phyloP scores from a whole-genome alignment of 2,113 vertebrate genomes.

The Tor tambroides region DNA sequence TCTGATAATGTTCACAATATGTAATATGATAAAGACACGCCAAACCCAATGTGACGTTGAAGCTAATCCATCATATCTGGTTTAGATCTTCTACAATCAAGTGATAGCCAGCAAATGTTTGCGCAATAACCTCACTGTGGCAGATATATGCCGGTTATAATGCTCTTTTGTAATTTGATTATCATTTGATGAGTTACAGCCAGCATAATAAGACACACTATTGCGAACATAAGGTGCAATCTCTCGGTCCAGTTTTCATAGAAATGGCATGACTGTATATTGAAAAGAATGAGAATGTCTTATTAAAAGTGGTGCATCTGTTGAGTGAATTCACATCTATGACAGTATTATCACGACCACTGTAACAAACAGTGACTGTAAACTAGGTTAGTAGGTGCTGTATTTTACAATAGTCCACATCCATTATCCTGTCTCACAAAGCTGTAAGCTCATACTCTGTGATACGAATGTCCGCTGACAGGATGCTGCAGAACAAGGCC shows the following conservation, averaged over 20 bases:
- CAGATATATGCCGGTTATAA: neutral
- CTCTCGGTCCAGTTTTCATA: neutral
- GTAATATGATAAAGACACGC: neutral
- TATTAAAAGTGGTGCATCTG: neutral
- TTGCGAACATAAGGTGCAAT: neutral
- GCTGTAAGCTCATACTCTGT: neutral
- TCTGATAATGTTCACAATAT: neutral
- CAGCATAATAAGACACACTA: neutral
- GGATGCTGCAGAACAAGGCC: conserved; percentile 9
- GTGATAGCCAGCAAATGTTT: neutral
- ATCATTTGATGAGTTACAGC: neutral
- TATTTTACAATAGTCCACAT: neutral
- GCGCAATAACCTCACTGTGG: neutral
- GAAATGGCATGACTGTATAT: neutral
- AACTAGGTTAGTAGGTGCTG: neutral
- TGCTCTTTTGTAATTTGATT: neutral
- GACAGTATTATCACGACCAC: neutral
- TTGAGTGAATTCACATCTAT: neutral
- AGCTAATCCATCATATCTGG: neutral
- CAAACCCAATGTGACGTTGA: neutral
- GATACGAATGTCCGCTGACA: neutral
- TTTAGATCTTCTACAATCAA: neutral
- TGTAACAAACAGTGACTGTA: neutral
- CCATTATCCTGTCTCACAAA: conserved; percentile 6
- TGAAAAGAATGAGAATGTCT: neutral